These are phyloP conservation scores for Magallana nippona DNA, from an alignment of 2,888 invertebrate species.

Conservation along the genomic window DNA sequence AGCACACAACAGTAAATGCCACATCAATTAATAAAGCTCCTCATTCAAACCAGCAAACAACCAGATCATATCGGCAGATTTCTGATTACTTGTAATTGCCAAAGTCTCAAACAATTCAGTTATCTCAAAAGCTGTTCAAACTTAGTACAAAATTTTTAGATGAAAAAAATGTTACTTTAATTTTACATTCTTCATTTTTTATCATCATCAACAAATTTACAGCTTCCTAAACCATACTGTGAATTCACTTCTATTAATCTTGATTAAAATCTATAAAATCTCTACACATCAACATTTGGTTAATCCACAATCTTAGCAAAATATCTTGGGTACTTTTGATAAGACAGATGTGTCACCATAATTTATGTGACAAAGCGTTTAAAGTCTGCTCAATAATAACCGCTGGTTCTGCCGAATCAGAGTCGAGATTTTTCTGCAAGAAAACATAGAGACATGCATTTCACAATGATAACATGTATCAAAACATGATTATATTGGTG, in stretches of 20 bases:
- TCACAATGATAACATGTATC: not conserved
- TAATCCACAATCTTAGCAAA: too few relatives aligned
- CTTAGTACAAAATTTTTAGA: too few relatives aligned
- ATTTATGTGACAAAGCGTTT: not conserved
- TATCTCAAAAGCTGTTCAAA: too few relatives aligned
- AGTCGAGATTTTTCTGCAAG: slow-evolving; percentile 26
- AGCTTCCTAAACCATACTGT: too few relatives aligned
- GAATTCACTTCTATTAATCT: too few relatives aligned
- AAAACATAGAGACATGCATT: slow-evolving; percentile 10
- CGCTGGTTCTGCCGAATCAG: slow-evolving; percentile 15
- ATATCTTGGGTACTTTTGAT: too few relatives aligned
- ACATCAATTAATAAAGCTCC: slow-evolving; percentile 4
- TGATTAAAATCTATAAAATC: too few relatives aligned
- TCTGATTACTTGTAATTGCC: not conserved
- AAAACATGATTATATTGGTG: too few relatives aligned
- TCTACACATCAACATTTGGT: too few relatives aligned
- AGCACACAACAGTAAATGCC: slow-evolving; percentile 29
- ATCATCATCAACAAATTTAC: too few relatives aligned
- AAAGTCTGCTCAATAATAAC: slow-evolving; percentile 28
- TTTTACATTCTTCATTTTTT: too few relatives aligned
- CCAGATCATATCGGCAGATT: not conserved
- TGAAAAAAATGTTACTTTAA: too few relatives aligned
- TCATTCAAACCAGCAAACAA: not conserved
- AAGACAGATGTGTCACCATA: not conserved
- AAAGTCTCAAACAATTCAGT: slow-evolving; percentile 2